phyloP scores from a whole-genome alignment of 2,888 invertebrate genomes.

The Hyposoter dolosus region DNA sequence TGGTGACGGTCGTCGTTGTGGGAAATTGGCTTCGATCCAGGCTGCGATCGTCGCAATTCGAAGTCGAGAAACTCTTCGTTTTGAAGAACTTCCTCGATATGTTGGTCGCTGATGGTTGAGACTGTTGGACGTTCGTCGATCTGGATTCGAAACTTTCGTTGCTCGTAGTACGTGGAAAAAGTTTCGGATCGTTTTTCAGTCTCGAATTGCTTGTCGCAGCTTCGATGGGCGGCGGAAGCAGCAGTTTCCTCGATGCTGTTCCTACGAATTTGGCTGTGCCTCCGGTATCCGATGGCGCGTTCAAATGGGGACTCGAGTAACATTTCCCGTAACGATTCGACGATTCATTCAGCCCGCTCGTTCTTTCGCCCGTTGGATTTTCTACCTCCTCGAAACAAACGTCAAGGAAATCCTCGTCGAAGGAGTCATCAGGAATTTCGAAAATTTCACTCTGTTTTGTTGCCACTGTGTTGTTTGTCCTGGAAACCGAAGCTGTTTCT shows the following conservation, averaged over 20 bases:
- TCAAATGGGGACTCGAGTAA: conserved; percentile 47
- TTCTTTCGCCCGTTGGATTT: conserved; percentile 2
- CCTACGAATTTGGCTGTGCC: neutral
- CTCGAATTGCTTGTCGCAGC: neutral
- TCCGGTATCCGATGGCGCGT: neutral
- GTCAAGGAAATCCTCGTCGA: conserved; percentile 78
- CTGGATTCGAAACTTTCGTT: conserved; percentile 13
- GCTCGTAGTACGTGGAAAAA: conserved; percentile 21
- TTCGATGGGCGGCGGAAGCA: conserved; percentile 21
- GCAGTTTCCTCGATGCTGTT: conserved; percentile 8
- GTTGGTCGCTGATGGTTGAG: conserved; percentile 8
- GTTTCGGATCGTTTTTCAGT: neutral
- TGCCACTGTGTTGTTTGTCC: neutral
- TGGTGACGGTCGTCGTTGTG: conserved; percentile 14
- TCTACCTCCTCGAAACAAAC: conserved; percentile 72
- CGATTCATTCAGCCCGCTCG: conserved; percentile 18
- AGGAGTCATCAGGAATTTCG: conserved; percentile 77
- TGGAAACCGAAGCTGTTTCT: neutral
- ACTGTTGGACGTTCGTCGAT: conserved; percentile 2
- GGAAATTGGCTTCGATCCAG: neutral
- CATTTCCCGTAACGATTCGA: conserved; percentile 61
- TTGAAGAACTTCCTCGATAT: conserved; percentile 78
- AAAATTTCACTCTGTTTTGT: conserved; percentile 55
- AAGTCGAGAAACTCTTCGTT: conserved; percentile 76
- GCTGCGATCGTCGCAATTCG: conserved; percentile 68